A percentile compares a stretch with the other conserved stretches of the same genome.
These are phyloP conservation scores for Nanorana parkeri DNA, from an alignment of 2,113 vertebrate species.

Conservation along the genomic window DNA sequence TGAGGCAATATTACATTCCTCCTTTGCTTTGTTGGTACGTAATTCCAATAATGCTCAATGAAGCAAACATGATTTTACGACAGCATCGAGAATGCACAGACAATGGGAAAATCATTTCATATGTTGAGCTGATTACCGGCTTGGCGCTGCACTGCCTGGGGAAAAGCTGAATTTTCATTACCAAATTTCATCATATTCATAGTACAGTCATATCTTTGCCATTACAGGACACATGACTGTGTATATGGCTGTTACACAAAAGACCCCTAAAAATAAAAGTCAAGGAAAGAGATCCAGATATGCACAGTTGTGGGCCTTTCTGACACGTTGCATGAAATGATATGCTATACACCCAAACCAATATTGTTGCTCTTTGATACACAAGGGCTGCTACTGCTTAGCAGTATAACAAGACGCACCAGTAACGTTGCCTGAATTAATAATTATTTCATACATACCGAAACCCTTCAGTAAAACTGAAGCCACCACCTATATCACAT, in stretches of 20 bases:
- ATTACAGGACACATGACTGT: not conserved
- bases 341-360: too few species aligned
- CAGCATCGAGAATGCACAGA: conserved; percentile 17
- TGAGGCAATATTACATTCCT: conserved; percentile 31
- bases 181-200: not conserved
- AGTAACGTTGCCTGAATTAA: too few species aligned
- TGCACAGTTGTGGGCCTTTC: too few species aligned
- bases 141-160: conserved; percentile 1
- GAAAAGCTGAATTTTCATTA: not conserved
- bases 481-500: too few species aligned
- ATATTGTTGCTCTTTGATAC: too few species aligned
- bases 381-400: too few species aligned
- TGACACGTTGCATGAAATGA: too few species aligned
- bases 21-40: conserved; percentile 22
- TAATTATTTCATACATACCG: too few species aligned
- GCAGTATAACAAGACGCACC: too few species aligned
- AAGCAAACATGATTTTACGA: conserved; percentile 47
- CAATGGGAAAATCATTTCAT: conserved; percentile 6
- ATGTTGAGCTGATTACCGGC: conserved; percentile 27
- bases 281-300: too few species aligned
- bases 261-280: too few species aligned
- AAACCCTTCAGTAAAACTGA: too few species aligned
- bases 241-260: not conserved
- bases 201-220: not conserved
- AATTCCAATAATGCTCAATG: conserved; percentile 23